Evolutionary conservation across 2,888 invertebrate species (phyloP).

Genomic region (Meiosimyza platycephala): DNA sequence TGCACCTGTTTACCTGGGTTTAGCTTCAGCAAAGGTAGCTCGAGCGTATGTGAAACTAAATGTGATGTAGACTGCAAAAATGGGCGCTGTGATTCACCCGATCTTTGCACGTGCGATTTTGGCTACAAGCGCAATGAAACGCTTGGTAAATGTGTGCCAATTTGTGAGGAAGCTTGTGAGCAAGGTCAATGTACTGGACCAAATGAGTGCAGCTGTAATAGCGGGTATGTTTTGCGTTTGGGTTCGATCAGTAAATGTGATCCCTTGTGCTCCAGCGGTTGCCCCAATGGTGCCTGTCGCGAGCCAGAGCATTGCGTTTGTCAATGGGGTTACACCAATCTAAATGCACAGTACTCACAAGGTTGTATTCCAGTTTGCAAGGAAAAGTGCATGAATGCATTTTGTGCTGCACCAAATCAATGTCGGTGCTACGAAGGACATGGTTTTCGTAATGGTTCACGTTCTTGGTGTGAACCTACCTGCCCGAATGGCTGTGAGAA

Average conservation of each 20-base stretch:
- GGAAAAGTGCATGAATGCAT: constrained; percentile 69
- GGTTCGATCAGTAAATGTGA: constrained; percentile 54
- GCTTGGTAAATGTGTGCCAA: constrained; percentile 54
- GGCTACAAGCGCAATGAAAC: constrained; percentile 63
- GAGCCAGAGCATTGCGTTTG: constrained; percentile 69
- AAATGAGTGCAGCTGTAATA: constrained; percentile 68
- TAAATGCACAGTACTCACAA: constrained; percentile 46
- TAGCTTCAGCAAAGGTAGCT: constrained; percentile 51
- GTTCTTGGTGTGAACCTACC: constrained; percentile 59
- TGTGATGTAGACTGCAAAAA: constrained; percentile 65
- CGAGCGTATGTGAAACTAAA: constrained; percentile 58
- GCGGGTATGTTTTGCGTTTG: constrained; percentile 57
- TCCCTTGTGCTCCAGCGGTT: constrained; percentile 59
- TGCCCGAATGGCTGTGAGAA: constrained; percentile 61
- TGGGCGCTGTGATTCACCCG: constrained; percentile 70
- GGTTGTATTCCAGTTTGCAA: constrained; percentile 69
- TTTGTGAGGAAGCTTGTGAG: constrained; percentile 56
- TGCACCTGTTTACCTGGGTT: constrained; percentile 58
- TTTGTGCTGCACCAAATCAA: constrained; percentile 66
- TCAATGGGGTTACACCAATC: constrained; percentile 54
- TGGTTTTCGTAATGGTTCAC: constrained; percentile 55
- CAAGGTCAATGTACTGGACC: constrained; percentile 66
- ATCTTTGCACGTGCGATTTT: constrained; percentile 71
- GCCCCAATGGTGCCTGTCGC: constrained; percentile 55
- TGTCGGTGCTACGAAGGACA: constrained; percentile 62